phyloP scores from a whole-genome alignment of 1,140 invertebrate genomes.

The Neodiprion pinetum region DNA sequence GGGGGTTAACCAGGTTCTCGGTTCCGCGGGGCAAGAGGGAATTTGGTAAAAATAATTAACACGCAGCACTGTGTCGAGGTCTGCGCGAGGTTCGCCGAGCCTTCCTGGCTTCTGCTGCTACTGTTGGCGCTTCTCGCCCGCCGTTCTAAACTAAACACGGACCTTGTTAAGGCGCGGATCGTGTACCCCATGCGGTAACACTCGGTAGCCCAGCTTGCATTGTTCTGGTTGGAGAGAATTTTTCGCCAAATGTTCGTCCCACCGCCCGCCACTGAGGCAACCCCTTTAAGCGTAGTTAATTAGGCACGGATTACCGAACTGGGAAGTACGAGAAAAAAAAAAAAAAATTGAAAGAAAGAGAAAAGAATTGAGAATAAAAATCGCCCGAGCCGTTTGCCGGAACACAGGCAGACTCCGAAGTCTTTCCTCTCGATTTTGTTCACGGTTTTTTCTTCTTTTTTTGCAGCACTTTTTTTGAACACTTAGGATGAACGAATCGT shows the following conservation, averaged over 20 bases:
- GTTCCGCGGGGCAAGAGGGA: not conserved
- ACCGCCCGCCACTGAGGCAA: not conserved
- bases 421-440: too few relatives aligned
- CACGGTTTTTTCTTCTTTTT: too few relatives aligned
- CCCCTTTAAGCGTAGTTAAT: not conserved
- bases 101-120: not conserved
- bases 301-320: not conserved
- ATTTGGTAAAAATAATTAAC: slow-evolving; percentile 48
- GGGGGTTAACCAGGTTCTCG: too few relatives aligned
- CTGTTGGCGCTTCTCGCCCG: slow-evolving; percentile 21
- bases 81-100: not conserved
- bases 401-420: too few relatives aligned
- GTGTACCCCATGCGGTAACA: slow-evolving; percentile 40
- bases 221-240: slow-evolving; percentile 31
- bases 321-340: not conserved
- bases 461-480: too few relatives aligned
- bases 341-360: too few relatives aligned
- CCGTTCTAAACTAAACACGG: slow-evolving; percentile 41
- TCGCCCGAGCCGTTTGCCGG: too few relatives aligned
- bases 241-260: not conserved
- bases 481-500: too few relatives aligned
- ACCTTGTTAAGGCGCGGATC: slow-evolving; percentile 44
- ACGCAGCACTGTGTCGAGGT: slow-evolving; percentile 14
- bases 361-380: too few relatives aligned
- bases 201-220: slow-evolving; percentile 33